These are phyloP conservation scores for Zaprionus africanus DNA, from an alignment of 1,140 invertebrate genomes.

Conservation along the genomic window DNA sequence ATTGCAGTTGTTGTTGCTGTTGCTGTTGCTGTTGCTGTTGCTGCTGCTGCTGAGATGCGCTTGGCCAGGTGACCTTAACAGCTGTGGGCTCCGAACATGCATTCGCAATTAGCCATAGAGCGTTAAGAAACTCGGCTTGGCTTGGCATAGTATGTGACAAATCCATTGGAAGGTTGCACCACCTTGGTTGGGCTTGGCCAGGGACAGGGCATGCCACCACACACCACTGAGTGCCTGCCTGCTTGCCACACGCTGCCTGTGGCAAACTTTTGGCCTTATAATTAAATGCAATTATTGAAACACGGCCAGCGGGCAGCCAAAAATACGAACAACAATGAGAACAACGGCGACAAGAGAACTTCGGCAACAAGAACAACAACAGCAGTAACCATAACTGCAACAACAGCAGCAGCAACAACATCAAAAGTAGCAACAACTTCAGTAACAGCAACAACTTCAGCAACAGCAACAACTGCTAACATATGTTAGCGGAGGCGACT, in stretches of 20 bases:
- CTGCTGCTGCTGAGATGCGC: slow-evolving; percentile 55
- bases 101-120: slow-evolving; percentile 65
- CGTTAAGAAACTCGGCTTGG: slow-evolving; percentile 4
- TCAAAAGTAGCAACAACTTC: background rate
- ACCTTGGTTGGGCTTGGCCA: background rate
- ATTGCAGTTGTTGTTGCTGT: slow-evolving; percentile 43
- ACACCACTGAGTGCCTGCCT: background rate
- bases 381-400: slow-evolving; percentile 36
- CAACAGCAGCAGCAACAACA: slow-evolving; percentile 42
- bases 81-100: slow-evolving; percentile 53
- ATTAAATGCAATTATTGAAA: slow-evolving; percentile 84
- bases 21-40: slow-evolving; percentile 24
- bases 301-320: slow-evolving; percentile 64
- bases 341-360: slow-evolving; percentile 39
- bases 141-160: slow-evolving; percentile 60
- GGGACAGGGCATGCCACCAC: slow-evolving; percentile 21
- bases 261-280: slow-evolving; percentile 62
- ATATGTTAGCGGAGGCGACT: slow-evolving; percentile 70
- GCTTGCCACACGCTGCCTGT: slow-evolving; percentile 32
- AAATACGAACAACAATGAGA: slow-evolving; percentile 50
- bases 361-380: slow-evolving; percentile 31
- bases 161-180: slow-evolving; percentile 62
- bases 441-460: background rate
- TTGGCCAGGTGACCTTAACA: slow-evolving; percentile 58
- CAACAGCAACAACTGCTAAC: slow-evolving; percentile 67